phyloP scores from a whole-genome alignment of 2,113 vertebrate genomes.

The Corythoichthys intestinalis region DNA sequence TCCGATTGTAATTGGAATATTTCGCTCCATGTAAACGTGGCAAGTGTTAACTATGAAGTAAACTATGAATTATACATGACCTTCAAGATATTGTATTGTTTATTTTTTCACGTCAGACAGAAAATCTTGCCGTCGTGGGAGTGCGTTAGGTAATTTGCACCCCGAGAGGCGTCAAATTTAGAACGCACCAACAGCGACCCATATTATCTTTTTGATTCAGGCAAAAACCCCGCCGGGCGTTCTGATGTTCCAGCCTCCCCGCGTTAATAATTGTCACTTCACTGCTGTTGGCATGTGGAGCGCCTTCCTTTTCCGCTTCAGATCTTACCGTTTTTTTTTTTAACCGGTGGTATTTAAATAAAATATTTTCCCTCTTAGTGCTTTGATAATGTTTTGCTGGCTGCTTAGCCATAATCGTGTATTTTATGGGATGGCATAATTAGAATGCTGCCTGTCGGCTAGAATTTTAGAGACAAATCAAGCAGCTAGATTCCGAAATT shows the following conservation, averaged over 20 bases:
- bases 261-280: constrained; percentile 30
- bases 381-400: not conserved
- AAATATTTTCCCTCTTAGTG: constrained; percentile 1
- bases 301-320: constrained; percentile 3
- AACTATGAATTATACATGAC: not conserved
- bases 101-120: not conserved
- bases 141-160: constrained; percentile 49
- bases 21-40: no score
- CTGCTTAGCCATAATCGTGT: not conserved
- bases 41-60: not conserved
- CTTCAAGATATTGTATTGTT: constrained; percentile 19
- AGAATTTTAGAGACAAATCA: not conserved
- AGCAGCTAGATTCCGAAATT: not conserved
- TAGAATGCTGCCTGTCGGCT: not conserved
- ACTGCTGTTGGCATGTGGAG: constrained; percentile 12
- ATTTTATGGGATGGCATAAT: not conserved
- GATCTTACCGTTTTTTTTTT: not conserved
- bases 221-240: constrained; percentile 41
- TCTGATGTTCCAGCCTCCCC: constrained; percentile 24
- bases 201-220: constrained; percentile 58
- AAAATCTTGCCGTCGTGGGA: constrained; percentile 31
- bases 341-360: not conserved
- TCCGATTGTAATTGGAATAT: no score
- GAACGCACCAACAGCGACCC: constrained; percentile 57
- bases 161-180: constrained; percentile 61